Evolutionary conservation across 2,888 invertebrate species (phyloP), one percentile per base, ranked within the genome.

Genomic region (Balanococcus diminutus): DNA sequence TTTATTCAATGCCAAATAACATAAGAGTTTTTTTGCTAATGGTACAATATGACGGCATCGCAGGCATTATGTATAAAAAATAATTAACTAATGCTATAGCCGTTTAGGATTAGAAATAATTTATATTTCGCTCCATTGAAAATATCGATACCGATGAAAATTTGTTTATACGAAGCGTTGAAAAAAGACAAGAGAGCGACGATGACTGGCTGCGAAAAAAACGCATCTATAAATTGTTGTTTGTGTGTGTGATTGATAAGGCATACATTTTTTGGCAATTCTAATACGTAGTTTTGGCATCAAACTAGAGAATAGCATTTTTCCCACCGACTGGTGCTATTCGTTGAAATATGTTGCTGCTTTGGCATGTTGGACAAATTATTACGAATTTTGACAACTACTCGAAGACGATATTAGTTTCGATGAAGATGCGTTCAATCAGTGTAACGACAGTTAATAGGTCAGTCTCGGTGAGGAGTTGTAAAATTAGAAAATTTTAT

Each of bases 211-310:
- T 14, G 36, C 36, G 75, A 36, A 32, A 28, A 72, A 19, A 19
- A 28, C 36, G 19, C 36, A 16, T 79, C 9, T 16, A 14, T 25
- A 56, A 6, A 61, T 28, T 25, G 22, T 46, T 46, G 81, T 82
- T 42, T 82, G 28, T 51, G 32, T 22, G 42, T 51, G 81, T 82
- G 81, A 82, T 82, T 82, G 81, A 82, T 82, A 82, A 82, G 46
- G 81, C 81, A 82, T 82, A 82, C 46, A 82, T 39, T 46, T 82
- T 82, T 51, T 82, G 81, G 81, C 81, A 46, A 51, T 36, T 39
- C 31, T 22, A 82, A 82, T 82, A 46, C 81, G 46, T 39, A 6
- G 46, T 82, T 82, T 82, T 82, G 81, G 81, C 81, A 82, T 82
- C 42, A 25, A 79, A 32, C 28, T 31, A 31, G 16, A 6, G 16